These are phyloP conservation scores for Pararge aegeria DNA, from an alignment of 1,140 invertebrate genomes.

Conservation along the genomic window DNA sequence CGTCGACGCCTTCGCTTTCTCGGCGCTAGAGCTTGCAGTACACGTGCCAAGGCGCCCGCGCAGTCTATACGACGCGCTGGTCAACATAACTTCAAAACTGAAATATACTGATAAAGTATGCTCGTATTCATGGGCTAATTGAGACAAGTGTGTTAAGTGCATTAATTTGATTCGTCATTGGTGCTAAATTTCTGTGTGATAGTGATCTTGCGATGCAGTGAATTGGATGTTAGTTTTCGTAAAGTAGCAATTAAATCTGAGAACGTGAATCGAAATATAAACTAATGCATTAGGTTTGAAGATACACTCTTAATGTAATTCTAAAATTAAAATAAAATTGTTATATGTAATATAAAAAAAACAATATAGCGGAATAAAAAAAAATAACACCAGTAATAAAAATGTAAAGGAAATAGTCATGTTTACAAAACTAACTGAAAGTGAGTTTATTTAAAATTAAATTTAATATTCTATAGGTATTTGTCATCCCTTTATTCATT, in stretches of 20 bases:
- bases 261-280: background rate
- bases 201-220: conserved; percentile 11
- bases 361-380: too few species aligned
- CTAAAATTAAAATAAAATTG: background rate
- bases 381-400: too few species aligned
- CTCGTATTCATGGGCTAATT: conserved; percentile 21
- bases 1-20: conserved; percentile 41
- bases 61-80: conserved; percentile 54
- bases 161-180: background rate
- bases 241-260: conserved; percentile 2
- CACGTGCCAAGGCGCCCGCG: conserved; percentile 52
- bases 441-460: too few species aligned
- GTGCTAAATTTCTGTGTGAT: conserved; percentile 5
- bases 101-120: conserved; percentile 56
- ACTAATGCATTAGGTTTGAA: too few species aligned
- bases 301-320: background rate
- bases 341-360: too few species aligned
- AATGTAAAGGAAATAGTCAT: too few species aligned
- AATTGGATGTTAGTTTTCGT: conserved; percentile 1
- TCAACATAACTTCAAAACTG: conserved; percentile 64
- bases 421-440: too few species aligned
- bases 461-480: too few species aligned
- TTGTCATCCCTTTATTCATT: too few species aligned
- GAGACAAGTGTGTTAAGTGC: conserved; percentile 26
- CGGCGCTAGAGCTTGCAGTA: conserved; percentile 45